phyloP scores from a whole-genome alignment of 2,797 vertebrate species.

The Phoxinus dragarum region DNA sequence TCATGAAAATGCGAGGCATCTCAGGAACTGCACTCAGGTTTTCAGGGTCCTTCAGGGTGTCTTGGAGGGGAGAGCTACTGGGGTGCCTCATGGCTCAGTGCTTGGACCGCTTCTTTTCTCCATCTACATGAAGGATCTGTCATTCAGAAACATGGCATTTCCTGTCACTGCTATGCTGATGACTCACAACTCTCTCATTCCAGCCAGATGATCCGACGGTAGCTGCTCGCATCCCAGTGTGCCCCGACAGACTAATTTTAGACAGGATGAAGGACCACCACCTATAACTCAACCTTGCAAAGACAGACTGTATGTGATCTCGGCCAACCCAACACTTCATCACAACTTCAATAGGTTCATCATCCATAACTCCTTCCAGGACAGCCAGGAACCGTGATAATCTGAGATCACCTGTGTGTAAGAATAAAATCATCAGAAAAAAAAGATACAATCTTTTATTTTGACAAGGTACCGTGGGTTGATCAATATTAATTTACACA shows the following conservation, averaged over 20 bases:
- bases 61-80: background rate
- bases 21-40: background rate
- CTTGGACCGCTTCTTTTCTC: background rate
- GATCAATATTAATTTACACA: constrained; percentile 25
- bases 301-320: background rate
- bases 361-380: background rate
- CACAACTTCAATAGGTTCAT: background rate
- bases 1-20: background rate
- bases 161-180: background rate
- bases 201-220: background rate
- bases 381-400: background rate
- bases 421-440: background rate
- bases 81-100: background rate
- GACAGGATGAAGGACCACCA: no score
- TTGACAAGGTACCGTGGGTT: background rate
- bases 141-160: background rate
- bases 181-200: background rate
- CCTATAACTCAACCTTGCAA: background rate
- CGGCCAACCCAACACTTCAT: background rate
- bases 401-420: background rate
- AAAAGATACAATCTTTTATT: background rate
- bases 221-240: no score
- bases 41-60: background rate
- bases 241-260: background rate
- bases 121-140: background rate